Percentiles rank a stretch among this genome's conserved stretches.
These are phyloP conservation scores for Papilio polyxenes DNA, from an alignment of 1,140 invertebrate genomes.

Conservation along the genomic window DNA sequence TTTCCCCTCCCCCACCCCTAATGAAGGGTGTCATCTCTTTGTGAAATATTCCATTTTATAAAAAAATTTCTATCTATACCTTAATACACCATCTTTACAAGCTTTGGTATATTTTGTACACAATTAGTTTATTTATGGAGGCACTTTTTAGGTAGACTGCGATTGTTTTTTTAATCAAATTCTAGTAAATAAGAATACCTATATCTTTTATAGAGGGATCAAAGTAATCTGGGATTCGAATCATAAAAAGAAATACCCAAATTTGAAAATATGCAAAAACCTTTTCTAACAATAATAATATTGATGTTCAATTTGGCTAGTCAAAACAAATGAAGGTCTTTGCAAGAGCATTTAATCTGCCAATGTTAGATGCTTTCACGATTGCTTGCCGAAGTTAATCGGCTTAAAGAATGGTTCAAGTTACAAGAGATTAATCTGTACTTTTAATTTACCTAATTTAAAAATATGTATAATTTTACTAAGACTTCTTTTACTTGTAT, in stretches of 20 bases:
- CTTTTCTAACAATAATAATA: too few relatives aligned
- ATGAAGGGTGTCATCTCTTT: background rate
- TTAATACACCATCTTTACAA: background rate
- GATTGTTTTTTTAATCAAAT: too few relatives aligned
- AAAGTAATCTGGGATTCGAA: too few relatives aligned
- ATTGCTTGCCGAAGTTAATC: conserved; percentile 46
- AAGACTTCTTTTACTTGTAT: too few relatives aligned
- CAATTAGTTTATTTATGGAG: too few relatives aligned
- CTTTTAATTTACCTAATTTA: too few relatives aligned
- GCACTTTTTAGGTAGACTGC: background rate
- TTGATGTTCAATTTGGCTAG: background rate
- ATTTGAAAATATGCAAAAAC: too few relatives aligned
- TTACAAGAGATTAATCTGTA: background rate
- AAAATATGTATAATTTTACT: too few relatives aligned
- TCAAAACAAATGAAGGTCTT: background rate
- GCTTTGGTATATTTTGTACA: background rate
- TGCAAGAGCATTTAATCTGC: background rate
- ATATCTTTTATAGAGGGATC: too few relatives aligned
- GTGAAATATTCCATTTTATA: background rate
- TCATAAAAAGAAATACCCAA: too few relatives aligned
- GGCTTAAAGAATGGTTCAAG: conserved; percentile 27
- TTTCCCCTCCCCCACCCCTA: background rate
- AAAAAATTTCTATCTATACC: background rate
- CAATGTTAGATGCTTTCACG: conserved; percentile 44
- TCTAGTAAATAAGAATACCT: too few relatives aligned